Evolutionary conservation across 2,113 vertebrate species (phyloP), one percentile per base, ranked within the genome.

Genomic region (Etia nguti): DNA sequence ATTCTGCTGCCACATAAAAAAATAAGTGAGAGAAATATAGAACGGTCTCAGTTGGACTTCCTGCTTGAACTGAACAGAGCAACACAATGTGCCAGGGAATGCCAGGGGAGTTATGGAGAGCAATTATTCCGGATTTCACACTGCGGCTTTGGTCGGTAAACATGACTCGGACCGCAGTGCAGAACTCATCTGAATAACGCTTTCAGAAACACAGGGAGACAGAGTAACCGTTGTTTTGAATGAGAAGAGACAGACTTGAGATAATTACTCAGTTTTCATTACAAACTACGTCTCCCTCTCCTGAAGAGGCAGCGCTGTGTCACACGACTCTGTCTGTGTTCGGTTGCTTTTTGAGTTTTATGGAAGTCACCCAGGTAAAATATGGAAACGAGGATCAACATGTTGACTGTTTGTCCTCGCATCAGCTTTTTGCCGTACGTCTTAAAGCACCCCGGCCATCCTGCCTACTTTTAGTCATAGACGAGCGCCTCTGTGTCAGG

Each of bases 41-140:
- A 31, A 10, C 1, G 55, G 54, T 83, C 82, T 88, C 88, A 20
- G 81, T 84, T 73, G 82, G 90, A 86, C 68, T 88, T 93, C 77
- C 77, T 83, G 85, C 80, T 82, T 93, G 86, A 91, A 81, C 34
- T 65, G 84, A 92, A 56, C 81, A 70, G 85, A 88, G 70, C 83
- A 43, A 60, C 70, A 55, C 89, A 86, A 50, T 82, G 89, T 88
- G 90, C 88, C 89, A 86, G 85, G 85, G 75, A 60, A 68, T 54
- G 91, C 89, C 89, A 83, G 89, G 83, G 93, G 94, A 93, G 85
- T 81, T 83, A 82, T 89, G 88, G 83, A 81, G 92, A 91, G 93
- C 92, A 95, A 94, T 95, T 90, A 95, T 94, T 92, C 86, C 89
- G 84, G 88, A 95, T 95, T 95, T 95, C 94, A 94, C 93, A 92